phyloP scores from a whole-genome alignment of 2,113 vertebrate species.

The Siniperca chuatsi region DNA sequence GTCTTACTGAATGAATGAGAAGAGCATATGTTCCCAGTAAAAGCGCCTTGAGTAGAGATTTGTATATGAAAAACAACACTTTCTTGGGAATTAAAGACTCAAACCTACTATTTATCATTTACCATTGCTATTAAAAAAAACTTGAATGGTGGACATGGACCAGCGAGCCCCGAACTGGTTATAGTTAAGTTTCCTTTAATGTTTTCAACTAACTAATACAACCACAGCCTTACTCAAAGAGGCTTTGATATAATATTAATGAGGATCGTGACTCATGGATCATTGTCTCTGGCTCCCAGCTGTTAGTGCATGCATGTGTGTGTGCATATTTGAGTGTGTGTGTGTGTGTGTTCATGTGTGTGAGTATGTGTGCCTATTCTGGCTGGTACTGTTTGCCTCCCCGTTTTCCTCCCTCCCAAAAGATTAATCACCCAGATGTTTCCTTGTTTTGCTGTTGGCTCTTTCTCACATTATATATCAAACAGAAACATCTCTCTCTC shows the following conservation, averaged over 20 bases:
- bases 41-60: constrained; percentile 17
- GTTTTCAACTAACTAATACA: constrained; percentile 34
- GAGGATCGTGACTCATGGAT: constrained; percentile 69
- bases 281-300: constrained; percentile 69
- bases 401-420: constrained; percentile 78
- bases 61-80: constrained; percentile 51
- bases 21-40: constrained; percentile 63
- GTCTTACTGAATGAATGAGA: constrained; percentile 57
- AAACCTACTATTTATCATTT: background rate
- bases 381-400: constrained; percentile 72
- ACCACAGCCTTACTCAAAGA: constrained; percentile 49
- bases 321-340: constrained; percentile 13
- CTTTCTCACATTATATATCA: constrained; percentile 90
- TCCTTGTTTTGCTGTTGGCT: constrained; percentile 89
- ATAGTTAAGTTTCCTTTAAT: background rate
- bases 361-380: constrained; percentile 43
- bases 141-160: constrained; percentile 12
- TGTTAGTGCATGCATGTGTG: constrained; percentile 47
- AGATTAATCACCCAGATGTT: constrained; percentile 91
- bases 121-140: constrained; percentile 13
- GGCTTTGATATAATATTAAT: constrained; percentile 79
- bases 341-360: constrained; percentile 34
- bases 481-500: constrained; percentile 80
- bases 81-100: constrained; percentile 40
- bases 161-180: background rate